Evolutionary conservation across 2,888 invertebrate species (phyloP).

Genomic region (Catocala sponsa): DNA sequence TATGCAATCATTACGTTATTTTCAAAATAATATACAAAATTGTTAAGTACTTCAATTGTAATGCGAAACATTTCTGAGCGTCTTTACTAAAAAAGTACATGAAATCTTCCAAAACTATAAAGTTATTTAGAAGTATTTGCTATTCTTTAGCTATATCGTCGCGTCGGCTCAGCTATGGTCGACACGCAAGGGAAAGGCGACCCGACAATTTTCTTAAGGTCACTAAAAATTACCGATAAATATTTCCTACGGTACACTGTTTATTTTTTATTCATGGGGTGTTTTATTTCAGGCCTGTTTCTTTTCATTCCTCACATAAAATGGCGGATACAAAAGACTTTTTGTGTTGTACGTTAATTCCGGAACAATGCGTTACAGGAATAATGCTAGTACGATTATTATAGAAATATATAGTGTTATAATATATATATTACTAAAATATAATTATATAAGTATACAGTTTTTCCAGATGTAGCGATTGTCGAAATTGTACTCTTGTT

Average conservation of each 20-base stretch:
- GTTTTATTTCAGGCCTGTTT: conserved; percentile 18
- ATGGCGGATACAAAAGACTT: conserved; percentile 25
- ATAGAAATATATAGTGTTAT: too few species aligned
- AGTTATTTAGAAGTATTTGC: conserved; percentile 24
- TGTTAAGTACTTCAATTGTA: too few species aligned
- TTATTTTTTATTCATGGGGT: conserved; percentile 10
- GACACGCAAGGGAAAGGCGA: conserved; percentile 22
- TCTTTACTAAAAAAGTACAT: too few species aligned
- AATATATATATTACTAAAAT: background rate
- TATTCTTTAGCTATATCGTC: conserved; percentile 12
- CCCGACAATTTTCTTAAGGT: conserved; percentile 11
- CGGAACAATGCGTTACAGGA: conserved; percentile 31
- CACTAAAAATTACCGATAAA: conserved; percentile 9
- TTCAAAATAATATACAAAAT: too few species aligned
- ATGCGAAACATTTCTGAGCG: background rate
- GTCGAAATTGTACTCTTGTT: background rate
- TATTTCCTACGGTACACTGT: conserved; percentile 2
- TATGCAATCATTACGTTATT: too few species aligned
- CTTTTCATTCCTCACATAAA: conserved; percentile 31
- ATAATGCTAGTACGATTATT: conserved; percentile 29
- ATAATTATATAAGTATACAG: too few species aligned
- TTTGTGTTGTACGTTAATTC: conserved; percentile 37
- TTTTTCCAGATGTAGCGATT: too few species aligned
- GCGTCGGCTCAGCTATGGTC: conserved; percentile 12
- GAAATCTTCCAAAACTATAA: background rate